Evolutionary conservation across 2,888 invertebrate species (phyloP).

Genomic region (Thereva unica): DNA sequence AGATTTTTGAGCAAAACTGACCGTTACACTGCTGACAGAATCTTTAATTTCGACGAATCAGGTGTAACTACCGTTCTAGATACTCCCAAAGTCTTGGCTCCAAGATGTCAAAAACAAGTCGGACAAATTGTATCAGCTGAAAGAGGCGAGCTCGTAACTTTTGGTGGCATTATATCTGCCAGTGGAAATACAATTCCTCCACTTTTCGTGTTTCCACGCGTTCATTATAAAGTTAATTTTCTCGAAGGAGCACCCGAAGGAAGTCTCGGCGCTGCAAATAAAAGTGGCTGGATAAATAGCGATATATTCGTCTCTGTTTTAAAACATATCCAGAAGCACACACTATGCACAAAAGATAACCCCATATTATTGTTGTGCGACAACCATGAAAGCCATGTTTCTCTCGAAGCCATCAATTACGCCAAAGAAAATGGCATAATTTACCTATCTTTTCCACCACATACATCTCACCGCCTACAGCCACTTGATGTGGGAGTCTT

Average conservation of each 20-base stretch:
- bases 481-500: slow-evolving; percentile 10
- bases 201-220: too few species aligned
- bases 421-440: slow-evolving; percentile 51
- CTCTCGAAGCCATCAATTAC: slow-evolving; percentile 46
- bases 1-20: too few species aligned
- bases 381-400: slow-evolving; percentile 49
- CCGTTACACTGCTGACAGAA: too few species aligned
- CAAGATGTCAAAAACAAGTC: too few species aligned
- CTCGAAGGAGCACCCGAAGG: too few species aligned
- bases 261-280: too few species aligned
- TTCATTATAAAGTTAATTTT: too few species aligned
- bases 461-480: too few species aligned
- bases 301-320: slow-evolving; percentile 45
- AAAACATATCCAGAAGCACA: slow-evolving; percentile 41
- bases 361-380: slow-evolving; percentile 45
- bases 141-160: slow-evolving; percentile 42
- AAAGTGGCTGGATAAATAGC: slow-evolving; percentile 46
- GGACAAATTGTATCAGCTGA: slow-evolving; percentile 42
- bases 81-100: too few species aligned
- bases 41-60: too few species aligned
- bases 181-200: not conserved
- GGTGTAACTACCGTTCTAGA: too few species aligned
- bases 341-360: slow-evolving; percentile 40
- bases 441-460: slow-evolving; percentile 7
- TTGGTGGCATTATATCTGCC: slow-evolving; percentile 14